A percentile compares a stretch with the other conserved stretches of the same genome.
Conservation (phyloP, 30 jellyfish, hydroid and myxozoan genomes). For the Cassiopea xamachana region DNA sequence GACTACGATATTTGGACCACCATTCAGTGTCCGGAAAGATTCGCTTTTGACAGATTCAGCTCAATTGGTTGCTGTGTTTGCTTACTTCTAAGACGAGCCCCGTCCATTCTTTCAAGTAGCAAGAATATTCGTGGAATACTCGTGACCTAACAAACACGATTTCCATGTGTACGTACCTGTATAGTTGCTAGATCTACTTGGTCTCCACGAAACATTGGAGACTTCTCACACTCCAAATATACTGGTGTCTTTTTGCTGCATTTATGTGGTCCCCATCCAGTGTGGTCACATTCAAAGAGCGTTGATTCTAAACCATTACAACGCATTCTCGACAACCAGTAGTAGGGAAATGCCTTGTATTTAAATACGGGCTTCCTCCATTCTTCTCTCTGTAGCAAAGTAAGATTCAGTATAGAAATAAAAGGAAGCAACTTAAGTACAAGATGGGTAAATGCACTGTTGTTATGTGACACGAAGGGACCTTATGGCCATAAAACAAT, state of each 20-base stretch:
- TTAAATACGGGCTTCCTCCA: slow-evolving; percentile 5
- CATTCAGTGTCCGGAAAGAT: too few relatives aligned
- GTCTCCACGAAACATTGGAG: slow-evolving; percentile 79
- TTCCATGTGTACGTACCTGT: slow-evolving; percentile 17
- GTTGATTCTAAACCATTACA: slow-evolving; percentile 89
- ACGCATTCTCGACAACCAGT: slow-evolving; percentile 61
- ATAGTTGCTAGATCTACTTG: slow-evolving; percentile 67
- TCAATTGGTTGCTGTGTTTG: too few relatives aligned
- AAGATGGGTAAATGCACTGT: neutral
- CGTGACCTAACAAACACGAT: too few relatives aligned
- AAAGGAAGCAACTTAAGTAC: neutral
- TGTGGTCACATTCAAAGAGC: slow-evolving; percentile 80
- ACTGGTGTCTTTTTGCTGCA: slow-evolving; percentile 71
- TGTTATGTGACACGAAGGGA: too few relatives aligned
- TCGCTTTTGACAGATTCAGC: too few relatives aligned
- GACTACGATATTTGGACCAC: too few relatives aligned
- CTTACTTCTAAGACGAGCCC: too few relatives aligned
- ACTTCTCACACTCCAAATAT: slow-evolving; percentile 75
- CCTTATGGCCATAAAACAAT: too few relatives aligned
- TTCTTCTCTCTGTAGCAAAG: neutral
- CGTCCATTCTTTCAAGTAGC: too few relatives aligned
- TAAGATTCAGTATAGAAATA: neutral
- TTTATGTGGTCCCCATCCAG: slow-evolving; percentile 82
- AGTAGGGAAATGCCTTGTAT: slow-evolving; percentile 61
- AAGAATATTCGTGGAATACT: too few relatives aligned